phyloP scores from a whole-genome alignment of 2,113 vertebrate species.

The Miniopterus natalensis region DNA sequence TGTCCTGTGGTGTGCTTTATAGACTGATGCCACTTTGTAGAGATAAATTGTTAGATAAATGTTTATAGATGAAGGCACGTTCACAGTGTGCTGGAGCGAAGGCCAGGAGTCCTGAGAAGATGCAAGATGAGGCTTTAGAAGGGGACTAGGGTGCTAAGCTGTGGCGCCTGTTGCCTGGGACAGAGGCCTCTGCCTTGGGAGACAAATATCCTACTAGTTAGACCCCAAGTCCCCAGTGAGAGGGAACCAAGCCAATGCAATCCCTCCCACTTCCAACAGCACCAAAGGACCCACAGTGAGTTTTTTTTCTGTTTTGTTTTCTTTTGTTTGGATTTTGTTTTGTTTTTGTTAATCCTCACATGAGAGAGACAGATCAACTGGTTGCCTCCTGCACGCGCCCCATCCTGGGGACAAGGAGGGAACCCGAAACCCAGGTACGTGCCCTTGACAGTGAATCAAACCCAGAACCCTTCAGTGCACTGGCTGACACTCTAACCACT shows the following conservation, averaged over 20 bases:
- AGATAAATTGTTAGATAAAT: neutral
- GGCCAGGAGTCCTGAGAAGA: neutral
- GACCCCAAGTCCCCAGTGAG: neutral
- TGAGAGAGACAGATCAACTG: no score
- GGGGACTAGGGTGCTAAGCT: neutral
- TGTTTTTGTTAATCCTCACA: no score
- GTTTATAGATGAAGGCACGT: neutral
- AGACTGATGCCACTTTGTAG: slow-evolving; percentile 60
- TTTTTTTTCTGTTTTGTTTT: neutral
- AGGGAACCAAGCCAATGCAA: neutral
- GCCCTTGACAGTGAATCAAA: no score
- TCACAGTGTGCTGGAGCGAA: neutral
- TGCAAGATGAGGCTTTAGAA: neutral
- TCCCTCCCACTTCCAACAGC: neutral
- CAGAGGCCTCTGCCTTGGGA: neutral
- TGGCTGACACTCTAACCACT: no score
- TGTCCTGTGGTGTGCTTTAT: slow-evolving; percentile 76
- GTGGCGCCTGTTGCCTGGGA: neutral
- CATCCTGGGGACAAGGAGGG: no score
- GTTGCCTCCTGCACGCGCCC: no score
- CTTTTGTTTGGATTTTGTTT: neutral
- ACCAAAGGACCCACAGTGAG: no score
- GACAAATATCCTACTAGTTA: neutral
- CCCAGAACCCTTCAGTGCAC: no score
- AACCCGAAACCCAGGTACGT: no score